Percentiles rank a stretch among this genome's conserved stretches.
Evolutionary conservation across 2,888 invertebrate species (phyloP).

Genomic region (Watsonalla binaria): DNA sequence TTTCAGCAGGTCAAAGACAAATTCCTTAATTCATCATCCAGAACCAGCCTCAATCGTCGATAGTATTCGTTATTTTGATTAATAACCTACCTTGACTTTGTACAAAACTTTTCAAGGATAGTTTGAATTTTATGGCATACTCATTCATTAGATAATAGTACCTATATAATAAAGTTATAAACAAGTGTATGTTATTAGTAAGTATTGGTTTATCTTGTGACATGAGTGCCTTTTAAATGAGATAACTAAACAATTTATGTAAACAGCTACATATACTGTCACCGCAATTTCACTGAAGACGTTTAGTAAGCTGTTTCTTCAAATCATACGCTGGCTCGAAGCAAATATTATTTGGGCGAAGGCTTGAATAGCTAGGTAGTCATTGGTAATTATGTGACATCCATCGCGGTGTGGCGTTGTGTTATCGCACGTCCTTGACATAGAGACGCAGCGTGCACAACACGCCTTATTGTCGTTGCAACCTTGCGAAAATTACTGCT

Average conservation of each 20-base stretch:
- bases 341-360: too few relatives aligned
- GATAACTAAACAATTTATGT: neutral
- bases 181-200: neutral
- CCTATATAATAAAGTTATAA: neutral
- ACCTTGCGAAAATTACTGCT: slow-evolving; percentile 71
- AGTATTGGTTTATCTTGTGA: neutral
- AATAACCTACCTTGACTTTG: too few relatives aligned
- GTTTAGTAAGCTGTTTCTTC: neutral
- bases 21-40: too few relatives aligned
- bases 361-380: slow-evolving; percentile 11
- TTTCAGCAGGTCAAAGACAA: too few relatives aligned
- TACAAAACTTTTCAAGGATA: too few relatives aligned
- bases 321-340: neutral
- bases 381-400: slow-evolving; percentile 38
- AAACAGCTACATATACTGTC: neutral
- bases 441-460: slow-evolving; percentile 72
- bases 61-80: too few relatives aligned
- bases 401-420: slow-evolving; percentile 48
- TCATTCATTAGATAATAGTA: neutral
- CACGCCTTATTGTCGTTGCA: slow-evolving; percentile 70
- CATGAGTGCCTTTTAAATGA: neutral
- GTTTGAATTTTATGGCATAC: neutral
- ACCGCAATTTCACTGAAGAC: neutral
- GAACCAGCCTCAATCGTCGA: too few relatives aligned
- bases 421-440: slow-evolving; percentile 77